phyloP scores from a whole-genome alignment of 2,888 invertebrate genomes.

The Myopa testacea region DNA sequence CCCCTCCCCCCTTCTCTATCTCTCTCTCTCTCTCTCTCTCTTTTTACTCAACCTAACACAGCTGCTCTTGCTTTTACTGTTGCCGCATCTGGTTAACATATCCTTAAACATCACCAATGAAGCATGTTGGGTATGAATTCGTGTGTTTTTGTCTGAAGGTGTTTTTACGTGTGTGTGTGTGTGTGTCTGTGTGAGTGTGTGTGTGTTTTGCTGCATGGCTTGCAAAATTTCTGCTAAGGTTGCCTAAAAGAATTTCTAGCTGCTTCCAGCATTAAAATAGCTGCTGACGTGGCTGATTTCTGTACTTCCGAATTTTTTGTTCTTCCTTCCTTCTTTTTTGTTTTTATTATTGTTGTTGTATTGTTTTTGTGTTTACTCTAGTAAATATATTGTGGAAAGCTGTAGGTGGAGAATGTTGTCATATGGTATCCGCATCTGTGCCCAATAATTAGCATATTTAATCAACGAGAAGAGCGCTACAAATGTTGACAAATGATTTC shows the following conservation, averaged over 20 bases:
- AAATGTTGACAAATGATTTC: too few species aligned
- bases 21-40: conserved; percentile 1
- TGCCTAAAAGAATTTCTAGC: conserved; percentile 58
- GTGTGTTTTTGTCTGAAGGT: conserved; percentile 21
- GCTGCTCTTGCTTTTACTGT: too few species aligned
- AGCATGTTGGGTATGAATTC: conserved; percentile 44
- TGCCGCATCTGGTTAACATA: conserved; percentile 9
- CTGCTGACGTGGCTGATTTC: conserved; percentile 55
- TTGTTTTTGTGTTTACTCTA: conserved; percentile 6
- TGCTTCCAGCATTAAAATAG: conserved; percentile 50
- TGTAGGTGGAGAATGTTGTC: not conserved
- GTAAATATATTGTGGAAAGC: not conserved
- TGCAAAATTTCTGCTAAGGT: conserved; percentile 49
- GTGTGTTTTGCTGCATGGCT: not conserved
- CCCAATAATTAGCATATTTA: too few species aligned
- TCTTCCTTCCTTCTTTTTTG: conserved; percentile 7
- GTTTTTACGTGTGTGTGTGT: not conserved
- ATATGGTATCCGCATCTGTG: too few species aligned
- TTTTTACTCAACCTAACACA: not conserved
- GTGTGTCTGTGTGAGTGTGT: too few species aligned
- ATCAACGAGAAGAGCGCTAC: too few species aligned
- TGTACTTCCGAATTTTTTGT: conserved; percentile 15
- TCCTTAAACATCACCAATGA: conserved; percentile 26
- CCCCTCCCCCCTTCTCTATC: not conserved
- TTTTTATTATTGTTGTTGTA: conserved; percentile 18